A percentile compares a stretch with the other conserved stretches of the same genome.
Evolutionary conservation across 2,797 vertebrate genomes (phyloP).

Genomic region (Ciconia nigra): DNA sequence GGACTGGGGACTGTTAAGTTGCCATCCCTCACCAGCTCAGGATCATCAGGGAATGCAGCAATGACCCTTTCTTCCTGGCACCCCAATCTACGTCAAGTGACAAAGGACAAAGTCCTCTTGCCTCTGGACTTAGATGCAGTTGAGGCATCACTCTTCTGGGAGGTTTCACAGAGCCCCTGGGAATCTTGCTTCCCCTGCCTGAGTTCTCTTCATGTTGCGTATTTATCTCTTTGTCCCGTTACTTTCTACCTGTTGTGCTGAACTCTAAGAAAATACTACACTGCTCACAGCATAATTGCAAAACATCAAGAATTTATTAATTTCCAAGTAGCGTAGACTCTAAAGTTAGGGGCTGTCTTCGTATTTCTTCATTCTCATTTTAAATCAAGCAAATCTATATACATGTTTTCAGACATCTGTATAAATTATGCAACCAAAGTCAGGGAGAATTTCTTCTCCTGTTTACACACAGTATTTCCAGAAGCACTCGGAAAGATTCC

Average conservation of each 20-base stretch:
- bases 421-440: neutral
- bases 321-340: slow-evolving; percentile 5
- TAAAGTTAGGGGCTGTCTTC: neutral
- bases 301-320: slow-evolving; percentile 72
- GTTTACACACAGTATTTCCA: slow-evolving; percentile 81
- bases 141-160: neutral
- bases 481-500: slow-evolving; percentile 74
- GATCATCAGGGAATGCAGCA: neutral
- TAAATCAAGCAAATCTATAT: neutral
- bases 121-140: neutral
- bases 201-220: neutral
- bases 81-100: neutral
- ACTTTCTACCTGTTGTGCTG: neutral
- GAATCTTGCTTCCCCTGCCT: neutral
- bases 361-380: neutral
- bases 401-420: neutral
- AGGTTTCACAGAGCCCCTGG: neutral
- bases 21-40: neutral
- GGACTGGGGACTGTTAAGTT: neutral
- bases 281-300: slow-evolving; percentile 42
- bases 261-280: neutral
- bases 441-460: neutral
- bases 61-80: neutral
- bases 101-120: neutral
- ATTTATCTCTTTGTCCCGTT: neutral